A percentile compares a stretch with the other conserved stretches of the same genome.
Evolutionary conservation across 2,888 invertebrate species (phyloP).

Genomic region (Melinaea marsaeus): DNA sequence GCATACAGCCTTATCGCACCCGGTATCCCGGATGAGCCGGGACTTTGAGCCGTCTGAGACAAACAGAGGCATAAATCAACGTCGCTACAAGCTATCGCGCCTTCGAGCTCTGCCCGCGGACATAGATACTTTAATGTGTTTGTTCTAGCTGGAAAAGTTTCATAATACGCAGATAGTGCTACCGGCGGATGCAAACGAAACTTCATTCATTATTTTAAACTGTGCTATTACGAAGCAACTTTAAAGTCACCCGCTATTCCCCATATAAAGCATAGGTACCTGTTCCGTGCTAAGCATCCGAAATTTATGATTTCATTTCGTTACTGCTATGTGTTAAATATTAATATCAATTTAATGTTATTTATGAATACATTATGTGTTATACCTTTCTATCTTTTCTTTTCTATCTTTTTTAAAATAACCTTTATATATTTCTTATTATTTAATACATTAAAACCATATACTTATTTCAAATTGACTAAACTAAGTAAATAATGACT

Average conservation of each 20-base stretch:
- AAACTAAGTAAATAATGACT: too few species aligned
- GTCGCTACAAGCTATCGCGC: slow-evolving; percentile 71
- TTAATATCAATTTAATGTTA: background rate
- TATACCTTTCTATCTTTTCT: too few species aligned
- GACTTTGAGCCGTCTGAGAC: slow-evolving; percentile 59
- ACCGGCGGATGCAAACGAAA: slow-evolving; percentile 32
- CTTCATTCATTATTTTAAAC: slow-evolving; percentile 37
- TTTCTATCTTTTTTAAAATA: too few species aligned
- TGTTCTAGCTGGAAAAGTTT: slow-evolving; percentile 51
- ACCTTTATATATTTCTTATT: too few species aligned
- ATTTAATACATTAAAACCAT: too few species aligned
- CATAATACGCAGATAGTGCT: slow-evolving; percentile 33
- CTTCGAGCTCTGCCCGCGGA: slow-evolving; percentile 52
- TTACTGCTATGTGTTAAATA: background rate
- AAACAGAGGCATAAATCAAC: slow-evolving; percentile 75
- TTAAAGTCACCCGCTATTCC: background rate
- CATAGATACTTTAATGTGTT: slow-evolving; percentile 66
- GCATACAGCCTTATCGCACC: slow-evolving; percentile 64
- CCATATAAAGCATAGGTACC: background rate
- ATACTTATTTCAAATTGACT: too few species aligned
- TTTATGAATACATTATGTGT: too few species aligned
- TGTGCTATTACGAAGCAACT: slow-evolving; percentile 19
- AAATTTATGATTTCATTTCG: background rate
- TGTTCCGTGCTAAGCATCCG: background rate
- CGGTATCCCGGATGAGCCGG: slow-evolving; percentile 59